Conservation (phyloP, 2,797 vertebrate species). For the Distichodus sexfasciatus region DNA sequence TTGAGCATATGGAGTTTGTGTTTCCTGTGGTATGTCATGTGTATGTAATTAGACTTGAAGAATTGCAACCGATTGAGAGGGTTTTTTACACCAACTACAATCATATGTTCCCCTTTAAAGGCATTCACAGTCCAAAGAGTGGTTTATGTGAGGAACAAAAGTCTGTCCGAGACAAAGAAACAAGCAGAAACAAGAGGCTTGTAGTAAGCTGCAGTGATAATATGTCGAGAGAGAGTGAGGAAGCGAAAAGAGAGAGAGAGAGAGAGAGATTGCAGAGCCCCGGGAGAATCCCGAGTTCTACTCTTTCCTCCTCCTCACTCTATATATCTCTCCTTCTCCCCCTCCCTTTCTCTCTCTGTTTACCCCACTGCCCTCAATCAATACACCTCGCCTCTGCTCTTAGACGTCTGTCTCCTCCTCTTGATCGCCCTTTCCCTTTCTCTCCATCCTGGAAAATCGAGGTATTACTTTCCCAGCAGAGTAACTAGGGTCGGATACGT, state of each 20-base stretch:
- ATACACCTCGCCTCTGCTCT: constrained; percentile 43
- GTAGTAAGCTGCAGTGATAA: neutral
- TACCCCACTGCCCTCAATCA: constrained; percentile 49
- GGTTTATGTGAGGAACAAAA: neutral
- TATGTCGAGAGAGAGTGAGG: neutral
- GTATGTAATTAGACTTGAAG: no score
- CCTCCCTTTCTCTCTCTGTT: constrained; percentile 19
- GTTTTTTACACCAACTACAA: no score
- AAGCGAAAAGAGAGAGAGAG: neutral
- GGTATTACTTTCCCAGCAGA: neutral
- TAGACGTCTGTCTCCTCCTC: constrained; percentile 36
- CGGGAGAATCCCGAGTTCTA: constrained; percentile 13
- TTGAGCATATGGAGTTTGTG: no score
- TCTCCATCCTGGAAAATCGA: constrained; percentile 21
- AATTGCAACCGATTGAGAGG: no score
- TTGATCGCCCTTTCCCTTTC: constrained; percentile 26
- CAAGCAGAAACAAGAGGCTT: no score
- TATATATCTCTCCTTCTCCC: neutral
- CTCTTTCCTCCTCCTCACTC: constrained; percentile 16
- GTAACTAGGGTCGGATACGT: neutral
- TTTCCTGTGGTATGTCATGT: no score
- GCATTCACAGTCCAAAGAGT: no score
- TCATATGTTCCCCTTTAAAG: no score
- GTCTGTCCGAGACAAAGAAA: no score
- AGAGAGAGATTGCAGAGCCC: constrained; percentile 1